Evolutionary conservation across 1,140 invertebrate species (phyloP).

Genomic region (Schlechtendalia chinensis): DNA sequence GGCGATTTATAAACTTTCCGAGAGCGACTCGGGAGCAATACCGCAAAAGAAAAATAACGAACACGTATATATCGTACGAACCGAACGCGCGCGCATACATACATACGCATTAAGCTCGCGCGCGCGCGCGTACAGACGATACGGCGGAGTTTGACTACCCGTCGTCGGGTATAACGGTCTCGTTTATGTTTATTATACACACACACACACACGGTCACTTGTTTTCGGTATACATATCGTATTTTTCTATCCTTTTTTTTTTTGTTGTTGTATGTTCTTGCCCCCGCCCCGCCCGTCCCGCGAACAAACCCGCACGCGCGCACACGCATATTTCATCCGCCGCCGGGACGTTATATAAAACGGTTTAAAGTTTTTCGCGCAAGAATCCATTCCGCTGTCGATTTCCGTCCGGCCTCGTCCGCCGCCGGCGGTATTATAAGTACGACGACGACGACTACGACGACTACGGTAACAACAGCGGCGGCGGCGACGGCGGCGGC

Average conservation of each 20-base stretch:
- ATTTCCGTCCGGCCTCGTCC: neutral
- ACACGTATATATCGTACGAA: neutral
- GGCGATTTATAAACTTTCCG: slow-evolving; percentile 20
- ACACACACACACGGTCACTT: neutral
- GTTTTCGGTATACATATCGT: neutral
- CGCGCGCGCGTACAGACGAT: neutral
- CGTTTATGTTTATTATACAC: slow-evolving; percentile 29
- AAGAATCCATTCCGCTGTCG: slow-evolving; percentile 26
- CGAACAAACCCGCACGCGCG: too few species aligned
- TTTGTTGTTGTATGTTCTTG: slow-evolving; percentile 2
- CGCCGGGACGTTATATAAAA: slow-evolving; percentile 27
- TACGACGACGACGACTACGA: too few species aligned
- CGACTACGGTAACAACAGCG: too few species aligned
- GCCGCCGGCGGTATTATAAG: too few species aligned
- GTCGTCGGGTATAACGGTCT: neutral
- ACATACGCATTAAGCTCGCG: neutral
- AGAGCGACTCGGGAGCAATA: neutral
- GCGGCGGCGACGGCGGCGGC: neutral
- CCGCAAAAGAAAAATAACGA: too few species aligned
- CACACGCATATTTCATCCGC: slow-evolving; percentile 26
- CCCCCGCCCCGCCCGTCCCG: neutral
- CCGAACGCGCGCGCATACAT: neutral
- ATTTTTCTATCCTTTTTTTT: neutral
- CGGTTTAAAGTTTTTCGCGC: slow-evolving; percentile 45
- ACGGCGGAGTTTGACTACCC: neutral